Percentiles rank a stretch among this genome's conserved stretches.
phyloP scores from a whole-genome alignment of 1,140 invertebrate genomes.

The Ericerus pela region DNA sequence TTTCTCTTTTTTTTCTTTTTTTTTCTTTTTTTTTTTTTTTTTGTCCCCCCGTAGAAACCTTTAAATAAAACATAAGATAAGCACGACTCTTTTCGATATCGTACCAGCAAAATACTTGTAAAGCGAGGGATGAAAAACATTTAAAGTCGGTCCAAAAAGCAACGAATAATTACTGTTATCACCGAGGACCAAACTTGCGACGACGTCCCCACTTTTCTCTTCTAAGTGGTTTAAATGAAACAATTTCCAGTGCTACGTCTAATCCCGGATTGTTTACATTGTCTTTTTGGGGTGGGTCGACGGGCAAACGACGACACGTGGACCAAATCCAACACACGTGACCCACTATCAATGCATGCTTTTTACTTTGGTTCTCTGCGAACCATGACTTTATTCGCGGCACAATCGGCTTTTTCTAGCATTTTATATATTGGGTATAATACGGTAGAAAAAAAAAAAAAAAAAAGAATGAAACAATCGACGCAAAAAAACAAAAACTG shows the following conservation, averaged over 20 bases:
- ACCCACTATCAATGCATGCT: not conserved
- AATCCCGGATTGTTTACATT: slow-evolving; percentile 10
- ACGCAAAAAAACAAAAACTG: too few relatives aligned
- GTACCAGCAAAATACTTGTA: slow-evolving; percentile 8
- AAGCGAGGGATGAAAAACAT: not conserved
- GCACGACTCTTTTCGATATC: not conserved
- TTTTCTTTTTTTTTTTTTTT: too few relatives aligned
- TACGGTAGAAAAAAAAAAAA: too few relatives aligned
- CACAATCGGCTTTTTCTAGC: too few relatives aligned
- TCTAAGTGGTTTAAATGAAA: slow-evolving; percentile 10
- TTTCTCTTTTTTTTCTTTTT: too few relatives aligned
- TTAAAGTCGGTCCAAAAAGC: slow-evolving; percentile 7
- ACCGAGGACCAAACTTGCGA: not conserved
- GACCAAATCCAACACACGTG: slow-evolving; percentile 8
- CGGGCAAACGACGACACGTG: slow-evolving; percentile 10
- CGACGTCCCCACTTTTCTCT: not conserved
- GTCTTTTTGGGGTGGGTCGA: slow-evolving; percentile 7
- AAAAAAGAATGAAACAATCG: too few relatives aligned
- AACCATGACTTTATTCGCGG: slow-evolving; percentile 9
- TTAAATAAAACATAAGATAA: slow-evolving; percentile 11
- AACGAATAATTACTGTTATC: slow-evolving; percentile 12
- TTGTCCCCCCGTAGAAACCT: too few relatives aligned
- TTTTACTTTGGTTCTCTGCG: not conserved
- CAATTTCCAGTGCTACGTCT: slow-evolving; percentile 6
- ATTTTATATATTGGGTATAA: too few relatives aligned